Base-by-base conservation (phyloP, 2,113 vertebrate species). In the Ptilorrhoa leucosticta region DNA sequence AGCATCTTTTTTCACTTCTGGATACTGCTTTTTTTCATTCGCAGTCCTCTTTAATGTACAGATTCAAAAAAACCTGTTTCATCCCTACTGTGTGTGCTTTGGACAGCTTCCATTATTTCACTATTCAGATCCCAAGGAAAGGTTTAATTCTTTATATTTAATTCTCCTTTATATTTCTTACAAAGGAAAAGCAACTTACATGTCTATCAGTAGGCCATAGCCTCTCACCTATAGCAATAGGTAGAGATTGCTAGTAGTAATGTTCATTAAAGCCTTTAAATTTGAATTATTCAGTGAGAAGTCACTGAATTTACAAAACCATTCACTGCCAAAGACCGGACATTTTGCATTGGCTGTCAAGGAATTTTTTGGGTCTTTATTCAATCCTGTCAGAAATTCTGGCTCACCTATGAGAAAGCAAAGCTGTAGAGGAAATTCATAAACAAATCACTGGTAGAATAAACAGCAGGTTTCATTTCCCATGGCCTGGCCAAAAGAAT, bases 301-400 rank as follows among this genome's bases (percentile, higher is more conserved):
- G n/a, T 79, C 42, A 58, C 15, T 66, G 47, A 85, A 35, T 11
- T 82, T 92, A 53, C 27, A 60, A 87, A 89, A 35, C 13, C 14
- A 33, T 60, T 80, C 68, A 47, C 42, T 58, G 18, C 70, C 64
- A 73, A 66, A 65, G 31, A 40, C 7, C 0, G 3, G 31, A 33
- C 6, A 22, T 71, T 90, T 90, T 60, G 35, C 0, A 0, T 28
- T 44, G 30, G 4, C 28, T 60, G 2, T 65, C 13, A 64, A 64
- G 27, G n/a, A 60, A 42, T 40, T 89, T 77, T 91, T 56, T 58
- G 6, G 16, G 13, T 30, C 24, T 77, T 71, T 76, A 58, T 73
- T 89, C n/a, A 58, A 22, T 54, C 10, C 26, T 50, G 19, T 60
- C 58, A 90, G 56, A 94, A 92, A 72, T 76, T 51, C 11, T 83